Evolutionary conservation across 2,888 invertebrate genomes (phyloP).

Genomic region (Rutpela maculata): DNA sequence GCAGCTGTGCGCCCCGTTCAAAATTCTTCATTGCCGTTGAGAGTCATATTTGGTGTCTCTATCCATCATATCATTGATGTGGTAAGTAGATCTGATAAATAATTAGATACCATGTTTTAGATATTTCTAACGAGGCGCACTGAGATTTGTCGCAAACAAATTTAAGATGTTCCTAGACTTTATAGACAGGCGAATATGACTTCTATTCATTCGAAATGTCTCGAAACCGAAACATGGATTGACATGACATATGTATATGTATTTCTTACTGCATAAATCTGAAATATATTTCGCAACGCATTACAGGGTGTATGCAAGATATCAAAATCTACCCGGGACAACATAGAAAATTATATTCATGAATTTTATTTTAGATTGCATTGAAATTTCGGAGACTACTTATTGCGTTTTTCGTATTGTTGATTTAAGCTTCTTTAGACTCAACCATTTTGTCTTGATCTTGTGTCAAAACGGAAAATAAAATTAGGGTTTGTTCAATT

Average conservation of each 20-base stretch:
- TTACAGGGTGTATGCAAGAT: too few species aligned
- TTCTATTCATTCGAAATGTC: not conserved
- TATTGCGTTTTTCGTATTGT: too few species aligned
- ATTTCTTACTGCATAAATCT: too few species aligned
- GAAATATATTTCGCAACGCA: too few species aligned
- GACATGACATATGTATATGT: not conserved
- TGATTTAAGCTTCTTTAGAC: too few species aligned
- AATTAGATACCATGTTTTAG: not conserved
- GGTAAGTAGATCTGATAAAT: conserved; percentile 76
- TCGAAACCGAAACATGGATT: not conserved
- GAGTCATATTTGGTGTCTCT: conserved; percentile 88
- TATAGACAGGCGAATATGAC: not conserved
- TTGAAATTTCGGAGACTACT: too few species aligned
- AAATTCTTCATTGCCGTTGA: conserved; percentile 85
- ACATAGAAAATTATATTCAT: too few species aligned
- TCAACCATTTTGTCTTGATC: too few species aligned
- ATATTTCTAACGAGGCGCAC: not conserved
- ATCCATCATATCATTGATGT: conserved; percentile 91
- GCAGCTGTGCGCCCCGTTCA: conserved; percentile 86
- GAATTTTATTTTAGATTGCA: too few species aligned
- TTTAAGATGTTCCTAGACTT: not conserved
- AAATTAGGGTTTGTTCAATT: too few species aligned
- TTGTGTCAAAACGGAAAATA: too few species aligned
- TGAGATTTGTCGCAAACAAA: not conserved
- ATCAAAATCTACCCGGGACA: too few species aligned